Evolutionary conservation across 2,113 vertebrate species (phyloP).

Genomic region (Typhlomys cinereus): DNA sequence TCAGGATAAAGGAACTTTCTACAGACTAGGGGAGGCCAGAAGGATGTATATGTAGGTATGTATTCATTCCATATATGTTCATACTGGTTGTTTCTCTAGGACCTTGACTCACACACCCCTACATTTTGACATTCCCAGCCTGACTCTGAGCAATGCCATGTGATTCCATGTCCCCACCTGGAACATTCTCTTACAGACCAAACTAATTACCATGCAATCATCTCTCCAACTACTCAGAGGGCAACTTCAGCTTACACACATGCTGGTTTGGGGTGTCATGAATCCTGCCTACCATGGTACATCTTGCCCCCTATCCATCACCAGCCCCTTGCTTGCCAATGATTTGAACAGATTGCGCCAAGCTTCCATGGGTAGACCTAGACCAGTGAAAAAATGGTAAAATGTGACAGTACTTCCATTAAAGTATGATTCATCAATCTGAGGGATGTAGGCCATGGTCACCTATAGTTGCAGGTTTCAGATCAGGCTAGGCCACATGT

Average conservation of each 20-base stretch:
- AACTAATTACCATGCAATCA: not conserved
- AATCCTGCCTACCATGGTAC: not conserved
- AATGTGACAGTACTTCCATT: not conserved
- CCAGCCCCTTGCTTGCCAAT: not conserved
- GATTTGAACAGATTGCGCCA: not conserved
- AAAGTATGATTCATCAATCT: not conserved
- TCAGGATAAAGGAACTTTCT: conserved; percentile 11
- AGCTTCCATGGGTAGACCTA: not conserved
- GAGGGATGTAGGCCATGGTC: not conserved
- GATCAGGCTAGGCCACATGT: not conserved
- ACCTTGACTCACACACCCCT: no score
- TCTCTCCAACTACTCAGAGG: not conserved
- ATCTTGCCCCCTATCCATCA: not conserved
- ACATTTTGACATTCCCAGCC: not conserved
- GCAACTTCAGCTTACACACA: not conserved
- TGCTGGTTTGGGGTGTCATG: not conserved
- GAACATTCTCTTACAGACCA: not conserved
- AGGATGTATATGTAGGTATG: not conserved
- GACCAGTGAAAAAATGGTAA: not conserved
- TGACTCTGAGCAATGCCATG: not conserved
- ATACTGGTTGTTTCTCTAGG: no score
- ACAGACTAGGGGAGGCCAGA: not conserved
- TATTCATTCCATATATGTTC: no score
- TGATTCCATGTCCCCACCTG: not conserved
- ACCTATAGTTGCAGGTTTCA: not conserved